phyloP scores from a whole-genome alignment of 2,797 vertebrate species.

The Acrocephalus scirpaceus region DNA sequence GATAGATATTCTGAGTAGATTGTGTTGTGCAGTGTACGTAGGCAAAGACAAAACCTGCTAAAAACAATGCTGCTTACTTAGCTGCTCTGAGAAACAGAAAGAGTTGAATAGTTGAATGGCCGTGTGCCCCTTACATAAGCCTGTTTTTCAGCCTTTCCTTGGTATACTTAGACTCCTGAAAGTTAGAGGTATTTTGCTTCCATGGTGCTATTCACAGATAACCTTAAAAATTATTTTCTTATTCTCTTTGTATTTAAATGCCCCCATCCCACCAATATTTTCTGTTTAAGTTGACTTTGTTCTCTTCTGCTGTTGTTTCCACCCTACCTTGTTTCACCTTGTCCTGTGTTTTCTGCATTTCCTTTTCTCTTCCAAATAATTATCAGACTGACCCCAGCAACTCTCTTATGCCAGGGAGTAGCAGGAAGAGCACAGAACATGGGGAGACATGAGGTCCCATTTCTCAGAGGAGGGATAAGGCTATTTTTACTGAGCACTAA shows the following conservation, averaged over 20 bases:
- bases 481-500: neutral
- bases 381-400: neutral
- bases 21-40: neutral
- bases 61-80: neutral
- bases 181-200: neutral
- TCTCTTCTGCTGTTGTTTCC: neutral
- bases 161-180: neutral
- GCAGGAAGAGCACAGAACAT: neutral
- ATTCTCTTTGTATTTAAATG: neutral
- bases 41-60: neutral
- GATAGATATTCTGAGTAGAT: neutral
- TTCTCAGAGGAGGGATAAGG: neutral
- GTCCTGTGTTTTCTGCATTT: neutral
- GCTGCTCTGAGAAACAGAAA: neutral
- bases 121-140: neutral
- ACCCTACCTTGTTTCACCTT: neutral
- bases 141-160: neutral
- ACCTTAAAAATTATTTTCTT: neutral
- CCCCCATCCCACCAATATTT: neutral
- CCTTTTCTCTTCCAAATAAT: neutral
- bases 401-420: neutral
- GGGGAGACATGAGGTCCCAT: rapidly evolving
- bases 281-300: neutral
- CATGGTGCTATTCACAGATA: neutral
- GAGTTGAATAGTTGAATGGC: neutral